Base-by-base conservation (phyloP, 2,888 invertebrate genomes). In the Bombyx huttoni region DNA sequence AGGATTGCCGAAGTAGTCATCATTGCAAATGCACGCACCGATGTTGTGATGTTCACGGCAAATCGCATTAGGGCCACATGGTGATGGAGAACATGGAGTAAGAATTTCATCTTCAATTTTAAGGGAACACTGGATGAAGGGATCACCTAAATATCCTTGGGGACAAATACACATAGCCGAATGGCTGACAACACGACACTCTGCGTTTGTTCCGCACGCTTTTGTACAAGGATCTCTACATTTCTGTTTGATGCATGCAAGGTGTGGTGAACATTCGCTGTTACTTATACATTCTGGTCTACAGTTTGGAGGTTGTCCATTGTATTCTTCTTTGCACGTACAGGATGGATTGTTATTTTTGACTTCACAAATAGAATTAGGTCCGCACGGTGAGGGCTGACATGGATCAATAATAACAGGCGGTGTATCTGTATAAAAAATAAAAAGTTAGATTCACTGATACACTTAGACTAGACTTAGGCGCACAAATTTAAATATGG, bases 271-370 rank as follows among this genome's bases (percentile, higher is more conserved):
- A 67, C 95, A 95, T 78, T 95, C 95, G 52, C 91, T 91, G 67
- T 94, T 94, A 60, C 93, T 92, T 46, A 93, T 88, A 76, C 96
- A 96, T 81, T 95, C 95, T 1, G 94, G 94, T 59, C 92, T 90
- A 65, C 95, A 95, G 63, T 93, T 92, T 1, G 94, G 94, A 48
- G 95, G 94, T 52, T 91, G 86, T 50, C 94, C 94, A 54, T 89
- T 89, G 63, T 91, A 93, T 64, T 91, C 91, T 47, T 91, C 89
- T 55, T 93, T 78, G 66, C 96, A 96, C 33, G 92, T 92, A 67
- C 95, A 96, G 0, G 94, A 92, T 1, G 94, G 94, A 45, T 89
- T 90, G 55, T 91, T 92, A 56, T 92, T 92, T 13, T 91, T 77
- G 56, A 92, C 89, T 69, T 91, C 90, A 65, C 95, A 95, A 69